Evolutionary conservation across 1,140 invertebrate genomes (phyloP), one percentile per base, ranked within the genome.

Genomic region (Hylaeus volcanicus): DNA sequence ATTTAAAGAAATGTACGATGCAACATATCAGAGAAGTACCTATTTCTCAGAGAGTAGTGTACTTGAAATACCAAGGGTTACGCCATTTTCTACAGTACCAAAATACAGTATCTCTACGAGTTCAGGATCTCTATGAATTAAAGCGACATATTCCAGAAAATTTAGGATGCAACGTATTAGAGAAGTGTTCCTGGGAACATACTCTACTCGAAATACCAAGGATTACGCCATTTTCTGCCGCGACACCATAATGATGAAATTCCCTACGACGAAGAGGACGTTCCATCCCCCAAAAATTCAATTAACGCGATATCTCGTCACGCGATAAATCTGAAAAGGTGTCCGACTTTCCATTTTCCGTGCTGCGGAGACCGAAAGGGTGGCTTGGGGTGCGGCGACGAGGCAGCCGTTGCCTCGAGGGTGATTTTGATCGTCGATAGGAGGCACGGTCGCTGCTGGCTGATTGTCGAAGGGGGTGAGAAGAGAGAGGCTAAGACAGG

Each of bases 401-500:
- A 58, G 69, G 55, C 43, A 65, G 77, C 53, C 64, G 71, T 76
- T 51, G 82, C 66, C 55, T 72, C 72, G 69, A 81, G 77, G 69
- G 73, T 65, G 81, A 61, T 83, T 80, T 83, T 74, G 74, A 74
- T 82, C 74, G 83, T 71, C 63, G 71, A 70, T 78, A 68, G 63
- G 45, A 48, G 39, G 80, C 81, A 65, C 53, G 74, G 73, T 69
- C 73, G 75, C 43, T 69, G 76, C 71, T 53, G 81, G n/a, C 66
- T 84, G 86, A 88, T 88, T 88, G 88, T 83, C 70, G 83, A 82
- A 65, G 80, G 74, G 78, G 70, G 74, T 69, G 80, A 87, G 65
- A 84, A 83, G 86, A 81, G 81, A 63, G 87, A 82, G 82, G 66
- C 87, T 89, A 88, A 89, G 88, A 87, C 83, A 83, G 82, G 83